These are phyloP conservation scores for Diachasma alloeum DNA, from an alignment of 1,140 invertebrate species.

Conservation along the genomic window DNA sequence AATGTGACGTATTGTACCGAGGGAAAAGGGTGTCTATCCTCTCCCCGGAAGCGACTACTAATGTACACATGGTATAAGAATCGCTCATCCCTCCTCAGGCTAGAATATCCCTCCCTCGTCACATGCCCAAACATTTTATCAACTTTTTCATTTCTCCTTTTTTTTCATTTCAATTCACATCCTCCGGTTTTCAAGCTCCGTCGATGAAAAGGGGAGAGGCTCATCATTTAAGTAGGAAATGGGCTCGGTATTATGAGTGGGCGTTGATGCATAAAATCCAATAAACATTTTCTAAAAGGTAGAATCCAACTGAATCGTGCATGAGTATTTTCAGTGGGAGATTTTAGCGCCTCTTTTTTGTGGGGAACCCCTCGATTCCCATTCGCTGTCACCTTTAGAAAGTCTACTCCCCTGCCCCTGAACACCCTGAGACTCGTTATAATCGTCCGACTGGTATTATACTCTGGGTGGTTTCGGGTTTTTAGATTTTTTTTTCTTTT, in stretches of 20 bases:
- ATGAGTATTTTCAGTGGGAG: neutral
- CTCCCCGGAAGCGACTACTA: conserved; percentile 17
- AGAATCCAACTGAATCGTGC: neutral
- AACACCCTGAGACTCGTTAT: conserved; percentile 8
- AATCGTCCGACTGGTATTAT: conserved; percentile 21
- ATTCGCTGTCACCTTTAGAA: neutral
- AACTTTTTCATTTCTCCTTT: conserved; percentile 20
- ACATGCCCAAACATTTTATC: conserved; percentile 27
- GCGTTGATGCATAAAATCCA: neutral
- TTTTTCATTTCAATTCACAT: conserved; percentile 37
- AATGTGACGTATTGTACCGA: neutral
- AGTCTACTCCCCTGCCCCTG: neutral
- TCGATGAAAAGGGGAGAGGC: neutral
- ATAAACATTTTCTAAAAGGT: neutral
- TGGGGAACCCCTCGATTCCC: neutral
- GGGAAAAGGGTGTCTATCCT: neutral
- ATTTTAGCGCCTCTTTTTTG: neutral
- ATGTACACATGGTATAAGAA: conserved; percentile 5
- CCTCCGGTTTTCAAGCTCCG: neutral
- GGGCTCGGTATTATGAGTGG: neutral
- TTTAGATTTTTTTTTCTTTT: neutral
- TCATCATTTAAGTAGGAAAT: conserved; percentile 18
- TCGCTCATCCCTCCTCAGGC: neutral
- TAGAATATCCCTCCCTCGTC: conserved; percentile 15
- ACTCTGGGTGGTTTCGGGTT: neutral